Conservation (phyloP, 2,888 invertebrate genomes). For the Cartodere bifasciata region DNA sequence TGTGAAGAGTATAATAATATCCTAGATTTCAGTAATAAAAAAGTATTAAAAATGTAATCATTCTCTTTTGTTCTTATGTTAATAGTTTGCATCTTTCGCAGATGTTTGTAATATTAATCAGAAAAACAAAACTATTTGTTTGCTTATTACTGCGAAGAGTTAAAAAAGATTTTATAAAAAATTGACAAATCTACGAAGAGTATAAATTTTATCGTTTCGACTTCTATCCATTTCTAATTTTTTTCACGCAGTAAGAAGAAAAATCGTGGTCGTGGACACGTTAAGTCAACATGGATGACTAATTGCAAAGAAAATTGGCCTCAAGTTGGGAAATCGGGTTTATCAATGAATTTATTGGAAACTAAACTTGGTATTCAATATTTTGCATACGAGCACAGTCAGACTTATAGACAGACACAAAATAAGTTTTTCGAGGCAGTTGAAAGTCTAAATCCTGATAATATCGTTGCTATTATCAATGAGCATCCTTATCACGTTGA, state of each 20-base stretch:
- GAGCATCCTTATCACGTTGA: constrained; percentile 67
- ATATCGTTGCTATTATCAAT: constrained; percentile 61
- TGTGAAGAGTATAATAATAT: too few relatives aligned
- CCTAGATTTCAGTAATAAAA: too few relatives aligned
- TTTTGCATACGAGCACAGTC: constrained; percentile 64
- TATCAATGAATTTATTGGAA: constrained; percentile 57
- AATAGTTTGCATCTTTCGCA: too few relatives aligned
- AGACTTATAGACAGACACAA: constrained; percentile 61
- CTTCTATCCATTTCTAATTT: too few relatives aligned
- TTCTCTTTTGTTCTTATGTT: too few relatives aligned
- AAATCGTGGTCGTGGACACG: constrained; percentile 42
- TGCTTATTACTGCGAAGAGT: too few relatives aligned
- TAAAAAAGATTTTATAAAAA: too few relatives aligned
- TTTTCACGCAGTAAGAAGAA: constrained; percentile 39
- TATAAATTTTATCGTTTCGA: too few relatives aligned
- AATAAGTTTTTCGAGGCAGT: constrained; percentile 64
- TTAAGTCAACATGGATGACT: constrained; percentile 54
- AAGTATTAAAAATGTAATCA: too few relatives aligned
- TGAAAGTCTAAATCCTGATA: constrained; percentile 65
- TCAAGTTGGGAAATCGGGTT: constrained; percentile 52
- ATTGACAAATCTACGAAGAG: too few relatives aligned
- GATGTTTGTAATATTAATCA: too few relatives aligned
- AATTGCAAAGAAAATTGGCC: constrained; percentile 62
- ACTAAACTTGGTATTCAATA: constrained; percentile 41
- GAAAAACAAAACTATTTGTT: too few relatives aligned